Base-by-base conservation (phyloP, 2,113 vertebrate genomes). In the Bagarius yarrelli region DNA sequence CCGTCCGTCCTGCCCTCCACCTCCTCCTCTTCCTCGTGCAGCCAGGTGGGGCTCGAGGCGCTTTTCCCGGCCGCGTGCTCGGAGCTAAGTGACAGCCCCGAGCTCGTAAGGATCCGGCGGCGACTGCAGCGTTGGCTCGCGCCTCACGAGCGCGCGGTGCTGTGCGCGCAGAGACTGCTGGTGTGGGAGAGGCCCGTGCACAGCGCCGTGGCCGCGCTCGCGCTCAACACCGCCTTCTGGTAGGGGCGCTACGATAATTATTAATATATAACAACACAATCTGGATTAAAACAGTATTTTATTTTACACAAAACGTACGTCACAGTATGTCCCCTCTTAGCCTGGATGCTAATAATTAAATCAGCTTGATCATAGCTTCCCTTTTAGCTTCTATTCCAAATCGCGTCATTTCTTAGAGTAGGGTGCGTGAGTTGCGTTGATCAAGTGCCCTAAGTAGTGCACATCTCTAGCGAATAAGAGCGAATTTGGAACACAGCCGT, bases 181-280 rank as follows among this genome's bases (percentile, higher is more conserved):
- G 97, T 98, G 36, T 98, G 96, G 96, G 96, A 98, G 91, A 95
- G 94, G 92, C 96, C 96, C 81, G 87, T 98, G 81, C 94, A 94
- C 86, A 98, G 97, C 92, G 87, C 96, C 89, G 88, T 93, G 74
- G 95, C 92, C 5, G 95, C 95, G 2, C 91, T 94, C 52, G 93
- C 95, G 4, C 94, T 98, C 78, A 95, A 97, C 91, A 95, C 96
- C 59, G 89, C 94, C 47, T 96, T 98, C 89, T 98, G 97, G 97
- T 97, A 94, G 92, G n/a, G n/a, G 50, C 69, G 25, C 15, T 50
- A 11, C 11, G 6, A 52, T 23, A 13, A 23, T 5, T 27, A 21
- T 1, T 1, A 55, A 18, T 55, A 16, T 21, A 8, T n/a, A n/a
- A n/a, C n/a, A n/a, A n/a, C n/a, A 53, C 53, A 71, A 53, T 25